Percentiles rank a stretch among this genome's conserved stretches.
These are phyloP conservation scores for Caenorhabditis macrosperma DNA, from an alignment of 2,888 invertebrate genomes.

Conservation along the genomic window DNA sequence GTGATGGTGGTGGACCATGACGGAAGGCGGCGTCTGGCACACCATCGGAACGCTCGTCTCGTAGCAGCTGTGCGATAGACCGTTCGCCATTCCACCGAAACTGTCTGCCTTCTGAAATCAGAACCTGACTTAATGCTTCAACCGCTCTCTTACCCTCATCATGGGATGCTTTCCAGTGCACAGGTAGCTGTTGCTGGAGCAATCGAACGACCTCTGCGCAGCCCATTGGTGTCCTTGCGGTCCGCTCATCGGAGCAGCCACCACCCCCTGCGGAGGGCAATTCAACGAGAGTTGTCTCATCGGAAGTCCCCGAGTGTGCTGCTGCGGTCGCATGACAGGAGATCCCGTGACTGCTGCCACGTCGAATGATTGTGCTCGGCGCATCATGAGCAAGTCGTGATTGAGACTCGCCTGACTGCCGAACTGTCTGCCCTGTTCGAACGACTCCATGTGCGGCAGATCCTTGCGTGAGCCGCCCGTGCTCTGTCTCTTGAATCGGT, in stretches of 20 bases:
- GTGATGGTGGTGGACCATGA: constrained; percentile 42
- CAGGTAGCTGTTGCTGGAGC: constrained; percentile 33
- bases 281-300: constrained; percentile 51
- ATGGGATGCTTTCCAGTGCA: constrained; percentile 30
- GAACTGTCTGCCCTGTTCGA: constrained; percentile 23
- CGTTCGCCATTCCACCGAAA: constrained; percentile 61
- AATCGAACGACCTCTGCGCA: constrained; percentile 52
- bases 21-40: constrained; percentile 44
- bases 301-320: constrained; percentile 21
- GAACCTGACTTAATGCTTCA: neutral
- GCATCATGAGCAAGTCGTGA: constrained; percentile 39
- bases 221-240: constrained; percentile 38
- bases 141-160: constrained; percentile 31
- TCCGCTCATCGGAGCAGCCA: constrained; percentile 14
- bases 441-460: constrained; percentile 40
- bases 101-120: constrained; percentile 63
- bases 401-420: constrained; percentile 49
- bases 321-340: constrained; percentile 9
- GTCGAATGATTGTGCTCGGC: constrained; percentile 52
- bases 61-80: constrained; percentile 20
- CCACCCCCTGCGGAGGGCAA: constrained; percentile 34
- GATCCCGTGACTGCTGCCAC: constrained; percentile 9
- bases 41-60: constrained; percentile 27
- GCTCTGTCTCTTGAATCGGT: constrained; percentile 12
- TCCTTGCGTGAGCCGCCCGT: constrained; percentile 27